Conservation (phyloP, 2,113 vertebrate genomes). For the human (Homo sapiens) region DNA sequence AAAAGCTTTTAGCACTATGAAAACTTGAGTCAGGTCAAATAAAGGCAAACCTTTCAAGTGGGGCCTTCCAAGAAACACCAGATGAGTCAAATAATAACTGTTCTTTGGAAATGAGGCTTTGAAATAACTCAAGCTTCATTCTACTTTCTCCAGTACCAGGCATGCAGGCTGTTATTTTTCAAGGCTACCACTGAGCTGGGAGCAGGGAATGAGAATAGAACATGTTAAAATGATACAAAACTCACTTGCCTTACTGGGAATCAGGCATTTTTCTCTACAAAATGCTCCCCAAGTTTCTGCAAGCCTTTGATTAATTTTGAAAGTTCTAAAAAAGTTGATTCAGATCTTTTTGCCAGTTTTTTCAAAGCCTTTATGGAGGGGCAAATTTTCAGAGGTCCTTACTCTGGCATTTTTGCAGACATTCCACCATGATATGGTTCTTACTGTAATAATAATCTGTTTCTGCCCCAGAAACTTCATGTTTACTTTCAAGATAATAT, state of each 20-base stretch:
- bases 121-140: background rate
- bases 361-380: background rate
- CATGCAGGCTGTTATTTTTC: background rate
- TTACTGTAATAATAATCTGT: background rate
- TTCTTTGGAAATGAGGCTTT: background rate
- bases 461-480: background rate
- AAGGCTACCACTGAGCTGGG: background rate
- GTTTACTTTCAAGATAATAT: background rate
- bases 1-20: background rate
- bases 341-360: background rate
- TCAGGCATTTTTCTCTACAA: background rate
- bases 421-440: background rate
- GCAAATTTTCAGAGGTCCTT: background rate
- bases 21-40: background rate
- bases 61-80: background rate
- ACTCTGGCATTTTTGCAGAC: background rate
- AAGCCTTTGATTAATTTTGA: background rate
- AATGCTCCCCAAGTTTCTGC: background rate
- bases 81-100: background rate
- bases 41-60: background rate
- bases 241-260: background rate
- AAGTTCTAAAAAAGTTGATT: background rate
- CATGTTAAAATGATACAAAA: background rate
- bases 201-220: background rate
- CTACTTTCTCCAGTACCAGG: background rate